Conservation (phyloP, 2,797 vertebrate genomes). For the Sebastiscus tertius region DNA sequence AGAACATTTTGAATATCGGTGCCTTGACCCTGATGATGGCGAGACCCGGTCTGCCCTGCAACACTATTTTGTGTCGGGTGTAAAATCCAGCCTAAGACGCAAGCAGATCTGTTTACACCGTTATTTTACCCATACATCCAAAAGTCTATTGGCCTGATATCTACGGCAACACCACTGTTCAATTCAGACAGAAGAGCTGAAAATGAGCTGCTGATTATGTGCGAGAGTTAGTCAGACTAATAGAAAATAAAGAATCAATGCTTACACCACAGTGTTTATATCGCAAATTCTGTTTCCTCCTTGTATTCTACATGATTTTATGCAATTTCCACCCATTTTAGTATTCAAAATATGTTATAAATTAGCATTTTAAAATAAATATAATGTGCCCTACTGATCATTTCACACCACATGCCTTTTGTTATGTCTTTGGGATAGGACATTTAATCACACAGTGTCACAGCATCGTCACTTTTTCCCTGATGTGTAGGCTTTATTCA, state of each 20-base stretch:
- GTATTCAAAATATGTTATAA: background rate
- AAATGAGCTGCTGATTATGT: background rate
- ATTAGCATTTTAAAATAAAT: background rate
- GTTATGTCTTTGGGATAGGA: background rate
- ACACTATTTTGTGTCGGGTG: background rate
- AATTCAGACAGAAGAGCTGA: background rate
- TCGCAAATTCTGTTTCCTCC: background rate
- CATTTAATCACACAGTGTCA: background rate
- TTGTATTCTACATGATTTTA: background rate
- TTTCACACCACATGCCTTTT: background rate
- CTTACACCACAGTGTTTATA: background rate
- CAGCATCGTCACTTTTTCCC: background rate
- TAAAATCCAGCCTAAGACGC: background rate
- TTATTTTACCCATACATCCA: slow-evolving; percentile 5
- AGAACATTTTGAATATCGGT: background rate
- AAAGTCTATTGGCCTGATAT: background rate
- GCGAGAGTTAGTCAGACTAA: background rate
- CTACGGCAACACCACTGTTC: background rate
- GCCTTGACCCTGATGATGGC: background rate
- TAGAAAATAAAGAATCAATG: background rate
- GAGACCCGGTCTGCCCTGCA: background rate
- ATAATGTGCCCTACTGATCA: background rate
- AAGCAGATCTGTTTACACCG: background rate
- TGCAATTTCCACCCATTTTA: background rate
- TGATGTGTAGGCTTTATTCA: slow-evolving; percentile 3